A percentile compares a stretch with the other conserved stretches of the same genome.
These are phyloP conservation scores for Takifugu ocellatus DNA, from an alignment of 2,797 vertebrate species.

Conservation along the genomic window DNA sequence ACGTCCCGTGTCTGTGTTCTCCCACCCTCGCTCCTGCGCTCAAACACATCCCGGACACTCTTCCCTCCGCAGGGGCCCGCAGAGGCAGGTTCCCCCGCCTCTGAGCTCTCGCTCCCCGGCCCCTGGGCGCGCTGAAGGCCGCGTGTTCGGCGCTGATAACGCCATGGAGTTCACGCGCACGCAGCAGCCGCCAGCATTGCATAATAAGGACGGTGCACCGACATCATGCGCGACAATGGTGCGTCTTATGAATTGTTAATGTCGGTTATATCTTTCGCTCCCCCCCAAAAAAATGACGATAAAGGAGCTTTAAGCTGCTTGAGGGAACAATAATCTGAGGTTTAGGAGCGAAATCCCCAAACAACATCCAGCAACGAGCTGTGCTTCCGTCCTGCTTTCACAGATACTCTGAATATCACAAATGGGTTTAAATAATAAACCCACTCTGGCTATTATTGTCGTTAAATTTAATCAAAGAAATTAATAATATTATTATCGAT, in stretches of 20 bases:
- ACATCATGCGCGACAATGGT: slow-evolving; percentile 58
- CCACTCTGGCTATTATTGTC: background rate
- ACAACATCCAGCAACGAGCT: slow-evolving; percentile 42
- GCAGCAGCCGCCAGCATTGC: slow-evolving; percentile 42
- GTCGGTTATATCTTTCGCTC: slow-evolving; percentile 59
- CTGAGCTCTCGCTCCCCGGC: slow-evolving; percentile 48
- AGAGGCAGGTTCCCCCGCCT: slow-evolving; percentile 41
- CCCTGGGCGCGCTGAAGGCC: slow-evolving; percentile 57
- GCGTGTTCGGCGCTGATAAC: slow-evolving; percentile 75
- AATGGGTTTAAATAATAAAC: background rate
- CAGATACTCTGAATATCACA: background rate
- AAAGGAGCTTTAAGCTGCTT: slow-evolving; percentile 69
- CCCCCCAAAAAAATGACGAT: slow-evolving; percentile 63
- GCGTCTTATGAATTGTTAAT: slow-evolving; percentile 70
- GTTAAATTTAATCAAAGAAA: background rate
- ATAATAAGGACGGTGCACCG: slow-evolving; percentile 55
- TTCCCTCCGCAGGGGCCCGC: slow-evolving; percentile 36
- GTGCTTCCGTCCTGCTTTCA: slow-evolving; percentile 18
- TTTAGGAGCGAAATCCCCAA: slow-evolving; percentile 67
- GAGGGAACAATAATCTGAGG: slow-evolving; percentile 68
- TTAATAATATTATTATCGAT: background rate
- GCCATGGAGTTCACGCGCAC: slow-evolving; percentile 43
- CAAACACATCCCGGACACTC: slow-evolving; percentile 26
- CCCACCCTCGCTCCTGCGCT: slow-evolving; percentile 17
- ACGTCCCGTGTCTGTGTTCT: slow-evolving; percentile 31